Evolutionary conservation across 2,113 vertebrate species (phyloP), one percentile per base, ranked within the genome.

Genomic region (Chinchilla lanigera): DNA sequence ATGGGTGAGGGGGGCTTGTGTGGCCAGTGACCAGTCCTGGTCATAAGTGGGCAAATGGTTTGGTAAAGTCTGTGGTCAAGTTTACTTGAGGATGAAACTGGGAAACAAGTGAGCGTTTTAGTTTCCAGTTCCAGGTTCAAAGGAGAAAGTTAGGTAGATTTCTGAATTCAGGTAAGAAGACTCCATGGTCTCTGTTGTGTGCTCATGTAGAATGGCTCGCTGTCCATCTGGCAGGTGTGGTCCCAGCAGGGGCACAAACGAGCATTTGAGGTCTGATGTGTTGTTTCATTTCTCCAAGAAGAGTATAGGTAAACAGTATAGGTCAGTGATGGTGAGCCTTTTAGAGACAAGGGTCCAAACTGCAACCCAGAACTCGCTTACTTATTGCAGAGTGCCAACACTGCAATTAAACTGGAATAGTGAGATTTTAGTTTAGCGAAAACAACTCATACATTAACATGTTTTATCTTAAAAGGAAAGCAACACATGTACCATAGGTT

Each of bases 231-330:
- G 20, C 12, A 35, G 20, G 20, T 44, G 1, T 88, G 47, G 19
- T 85, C 89, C 69, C 84, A 47, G 24, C n/a, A 35, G 86, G 28
- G 50, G n/a, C 28, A 19, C 11, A 52, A 83, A 56, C 16, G 30
- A 69, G 10, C 58, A 38, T 92, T 58, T 73, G 44, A 56, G 35
- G 38, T 87, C 30, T 90, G 28, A 35, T 73, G 44, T 83, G 71
- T 90, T 83, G 33, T 90, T 93, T 95, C 19, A n/a, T 91, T 86
- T 91, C 28, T 95, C 60, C 14, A 78, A 89, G 86, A 90, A 88
- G n/a, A 73, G 33, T 58, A 41, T 88, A 86, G 47, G 33, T 86
- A 77, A 63, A 38, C 61, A 41, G 13, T 86, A 4, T 87, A 85
- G 83, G 75, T 71, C 85, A 78, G 22, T 50, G 41, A 77, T 50